A percentile compares a stretch with the other conserved stretches of the same genome.
Conservation (phyloP, 2,113 vertebrate species). For the Rallus limicola region DNA sequence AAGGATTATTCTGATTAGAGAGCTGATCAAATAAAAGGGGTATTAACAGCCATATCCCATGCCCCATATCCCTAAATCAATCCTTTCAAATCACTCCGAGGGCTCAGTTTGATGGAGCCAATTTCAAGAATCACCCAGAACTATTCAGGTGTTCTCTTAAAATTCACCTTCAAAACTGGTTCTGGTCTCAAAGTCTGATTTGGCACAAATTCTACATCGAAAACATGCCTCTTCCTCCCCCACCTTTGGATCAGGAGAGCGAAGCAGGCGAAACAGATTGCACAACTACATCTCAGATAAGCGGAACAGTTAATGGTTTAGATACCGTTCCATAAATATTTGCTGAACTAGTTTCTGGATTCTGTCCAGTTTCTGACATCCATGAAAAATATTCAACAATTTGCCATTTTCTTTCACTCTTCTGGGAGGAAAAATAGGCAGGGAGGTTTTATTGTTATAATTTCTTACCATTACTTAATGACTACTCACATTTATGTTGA, state of each 20-base stretch:
- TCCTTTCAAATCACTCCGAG: neutral
- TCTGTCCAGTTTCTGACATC: conserved; percentile 43
- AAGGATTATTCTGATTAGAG: neutral
- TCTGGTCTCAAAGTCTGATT: neutral
- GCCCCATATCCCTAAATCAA: neutral
- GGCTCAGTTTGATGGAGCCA: neutral
- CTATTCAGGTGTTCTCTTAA: neutral
- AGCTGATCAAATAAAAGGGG: neutral
- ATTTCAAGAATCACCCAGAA: neutral
- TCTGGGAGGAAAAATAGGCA: neutral
- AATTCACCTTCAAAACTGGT: neutral
- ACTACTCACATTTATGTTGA: neutral
- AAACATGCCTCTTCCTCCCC: conserved; percentile 2
- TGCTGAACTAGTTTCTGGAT: conserved; percentile 47
- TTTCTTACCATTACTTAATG: conserved; percentile 4
- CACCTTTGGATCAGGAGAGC: neutral
- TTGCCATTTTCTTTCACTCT: conserved; percentile 13
- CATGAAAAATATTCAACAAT: conserved; percentile 39
- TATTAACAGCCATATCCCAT: neutral
- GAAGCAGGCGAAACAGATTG: conserved; percentile 34
- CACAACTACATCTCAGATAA: conserved; percentile 35
- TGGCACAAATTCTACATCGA: neutral
- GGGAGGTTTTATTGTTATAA: neutral
- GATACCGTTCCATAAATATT: conserved; percentile 57
- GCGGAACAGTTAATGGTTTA: conserved; percentile 47